A percentile compares a stretch with the other conserved stretches of the same genome.
Evolutionary conservation across 64 coral and sea anemone genomes (phyloP).

Genomic region (Anthopleura sola): DNA sequence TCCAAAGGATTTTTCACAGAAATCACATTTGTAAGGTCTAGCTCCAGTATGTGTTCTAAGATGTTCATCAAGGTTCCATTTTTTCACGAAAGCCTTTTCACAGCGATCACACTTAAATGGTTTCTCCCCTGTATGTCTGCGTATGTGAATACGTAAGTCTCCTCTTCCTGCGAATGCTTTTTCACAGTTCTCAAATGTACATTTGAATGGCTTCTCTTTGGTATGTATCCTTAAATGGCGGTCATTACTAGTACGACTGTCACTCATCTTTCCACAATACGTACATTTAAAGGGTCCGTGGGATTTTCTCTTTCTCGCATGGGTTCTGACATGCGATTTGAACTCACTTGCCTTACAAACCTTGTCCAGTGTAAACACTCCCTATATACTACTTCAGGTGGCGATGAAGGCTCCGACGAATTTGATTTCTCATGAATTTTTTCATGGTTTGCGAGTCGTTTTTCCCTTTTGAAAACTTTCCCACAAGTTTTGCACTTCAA

Average conservation of each 20-base stretch:
- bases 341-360: neutral
- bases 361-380: neutral
- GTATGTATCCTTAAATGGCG: neutral
- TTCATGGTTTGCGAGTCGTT: neutral
- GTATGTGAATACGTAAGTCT: neutral
- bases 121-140: conserved; percentile 18
- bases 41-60: conserved; percentile 3
- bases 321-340: neutral
- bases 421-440: neutral
- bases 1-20: conserved; percentile 5
- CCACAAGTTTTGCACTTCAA: neutral
- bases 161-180: neutral
- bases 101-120: conserved; percentile 19
- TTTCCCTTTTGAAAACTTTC: neutral
- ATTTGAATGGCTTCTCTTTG: conserved; percentile 5
- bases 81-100: neutral
- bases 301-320: neutral
- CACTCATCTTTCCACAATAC: neutral
- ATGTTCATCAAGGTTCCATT: neutral
- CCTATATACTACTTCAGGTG: neutral
- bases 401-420: neutral
- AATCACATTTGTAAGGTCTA: conserved; percentile 26
- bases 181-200: neutral
- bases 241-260: neutral
- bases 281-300: neutral